Conservation (phyloP, 2,888 invertebrate genomes). For the Yponomeuta sedellus region DNA sequence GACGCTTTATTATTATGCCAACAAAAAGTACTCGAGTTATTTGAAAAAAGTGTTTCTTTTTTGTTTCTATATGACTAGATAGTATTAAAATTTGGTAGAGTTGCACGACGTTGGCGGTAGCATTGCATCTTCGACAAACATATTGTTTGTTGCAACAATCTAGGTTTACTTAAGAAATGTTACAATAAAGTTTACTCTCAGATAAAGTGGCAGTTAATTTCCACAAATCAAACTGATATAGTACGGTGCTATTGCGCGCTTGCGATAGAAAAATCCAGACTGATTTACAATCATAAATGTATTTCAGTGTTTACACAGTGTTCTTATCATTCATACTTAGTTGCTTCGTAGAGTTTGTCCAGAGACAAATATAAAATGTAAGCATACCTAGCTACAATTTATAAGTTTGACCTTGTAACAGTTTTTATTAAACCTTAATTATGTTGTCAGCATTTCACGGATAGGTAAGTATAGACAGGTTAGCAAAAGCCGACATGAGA, state of each 20-base stretch:
- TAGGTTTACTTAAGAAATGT: conserved; percentile 6
- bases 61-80: neutral
- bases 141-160: neutral
- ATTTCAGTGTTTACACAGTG: too few relatives aligned
- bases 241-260: conserved; percentile 24
- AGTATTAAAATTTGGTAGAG: neutral
- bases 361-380: too few relatives aligned
- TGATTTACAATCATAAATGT: too few relatives aligned
- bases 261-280: too few relatives aligned
- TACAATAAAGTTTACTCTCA: neutral
- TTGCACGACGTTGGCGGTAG: neutral
- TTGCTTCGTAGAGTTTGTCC: too few relatives aligned
- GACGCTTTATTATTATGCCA: neutral
- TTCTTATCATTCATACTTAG: too few relatives aligned
- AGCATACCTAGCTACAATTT: too few relatives aligned
- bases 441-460: too few relatives aligned
- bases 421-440: too few relatives aligned
- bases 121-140: neutral
- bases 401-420: too few relatives aligned
- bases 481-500: too few relatives aligned
- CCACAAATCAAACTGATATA: conserved; percentile 14
- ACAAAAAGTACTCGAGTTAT: neutral
- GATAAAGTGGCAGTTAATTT: conserved; percentile 11
- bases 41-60: neutral
- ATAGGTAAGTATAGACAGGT: too few relatives aligned